Evolutionary conservation across 2,888 invertebrate species (phyloP), one percentile per base, ranked within the genome.

Genomic region (Pemphredon lugubris): DNA sequence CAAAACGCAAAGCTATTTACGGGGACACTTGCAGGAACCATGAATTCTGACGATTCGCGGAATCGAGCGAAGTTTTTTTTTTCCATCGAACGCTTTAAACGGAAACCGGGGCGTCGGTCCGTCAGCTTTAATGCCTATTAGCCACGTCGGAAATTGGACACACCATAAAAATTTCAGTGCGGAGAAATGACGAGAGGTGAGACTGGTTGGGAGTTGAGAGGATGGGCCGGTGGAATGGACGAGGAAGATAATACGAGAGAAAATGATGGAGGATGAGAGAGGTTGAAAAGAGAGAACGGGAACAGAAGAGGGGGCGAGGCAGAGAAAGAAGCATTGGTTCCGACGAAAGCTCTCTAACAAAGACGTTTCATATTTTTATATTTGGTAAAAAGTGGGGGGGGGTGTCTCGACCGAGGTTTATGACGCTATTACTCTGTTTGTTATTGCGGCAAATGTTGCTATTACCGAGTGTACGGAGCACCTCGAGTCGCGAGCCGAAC

Each of bases 71-170:
- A 53, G 20, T 20, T 40, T 32, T 26, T 1, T 47, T 67, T 65
- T 59, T 68, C 42, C 23, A 34, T 13, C 21, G 44, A 14, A 14
- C 48, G 71, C 67, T 74, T 71, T 65, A 65, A 77, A 66, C 66
- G 61, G 57, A 74, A 55, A 74, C 51, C 45, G 32, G 63, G 23
- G 57, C 47, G 63, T 57, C 64, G 47, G 34, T 39, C 45, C 69
- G 75, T 75, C 75, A 53, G 68, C 77, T 79, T 75, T 77, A 77
- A 79, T 77, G 71, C 70, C 75, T 75, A 79, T 81, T 79, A 77
- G 69, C 69, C 47, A 65, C 71, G 77, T 67, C 67, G 75, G 77
- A 81, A 81, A 81, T 81, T 81, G 81, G 81, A 77, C 73, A 65
- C 69, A 73, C 69, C 79, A 71, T 77, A 77, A 81, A 81, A 81